Evolutionary conservation across 1,140 invertebrate species (phyloP), one percentile per base, ranked within the genome.

Genomic region (Sitobion miscanthi): DNA sequence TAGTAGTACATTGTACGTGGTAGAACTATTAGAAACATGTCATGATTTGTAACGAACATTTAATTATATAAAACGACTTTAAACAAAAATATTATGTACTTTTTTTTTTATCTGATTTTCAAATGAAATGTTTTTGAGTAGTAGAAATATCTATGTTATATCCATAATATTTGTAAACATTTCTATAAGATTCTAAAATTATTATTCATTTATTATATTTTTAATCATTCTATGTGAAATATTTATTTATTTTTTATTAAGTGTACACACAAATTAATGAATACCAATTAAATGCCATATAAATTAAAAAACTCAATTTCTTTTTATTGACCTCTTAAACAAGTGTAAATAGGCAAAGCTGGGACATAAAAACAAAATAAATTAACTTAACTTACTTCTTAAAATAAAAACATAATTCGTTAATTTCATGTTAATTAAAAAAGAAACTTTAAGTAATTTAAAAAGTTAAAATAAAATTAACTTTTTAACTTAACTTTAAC

Each of bases 161-260:
- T 35, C 21, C 35, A 5, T 88, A 54, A 62, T 90, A 90, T 30
- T 45, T 90, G 7, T 90, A 90, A 90, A 23, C 4, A 30, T 90
- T 90, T 62, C 11, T 42, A 17, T 62, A 62, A 90, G 88, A 5
- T n/a, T 62, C 11, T 88, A 88, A 52, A 82, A 49, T 91, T 49
- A 91, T 23, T 35, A 49, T 82, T 62, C 25, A 62, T 90, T 38
- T 90, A 90, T 91, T 82, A n/a, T 45, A 90, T 38, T 82, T 91
- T 35, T 82, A 91, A 91, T 49, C 45, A 77, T 77, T 77, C 35
- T 91, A 42, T 91, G 90, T 91, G 45, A 47, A 82, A 35, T 91
- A 91, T 91, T 77, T 91, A 91, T 91, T 77, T 91, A 82, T 91
- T 91, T 91, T 91, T 47, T 91, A 91, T 91, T 49, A 82, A 35